phyloP scores from a whole-genome alignment of 2,113 vertebrate genomes.

The Fulica atra region DNA sequence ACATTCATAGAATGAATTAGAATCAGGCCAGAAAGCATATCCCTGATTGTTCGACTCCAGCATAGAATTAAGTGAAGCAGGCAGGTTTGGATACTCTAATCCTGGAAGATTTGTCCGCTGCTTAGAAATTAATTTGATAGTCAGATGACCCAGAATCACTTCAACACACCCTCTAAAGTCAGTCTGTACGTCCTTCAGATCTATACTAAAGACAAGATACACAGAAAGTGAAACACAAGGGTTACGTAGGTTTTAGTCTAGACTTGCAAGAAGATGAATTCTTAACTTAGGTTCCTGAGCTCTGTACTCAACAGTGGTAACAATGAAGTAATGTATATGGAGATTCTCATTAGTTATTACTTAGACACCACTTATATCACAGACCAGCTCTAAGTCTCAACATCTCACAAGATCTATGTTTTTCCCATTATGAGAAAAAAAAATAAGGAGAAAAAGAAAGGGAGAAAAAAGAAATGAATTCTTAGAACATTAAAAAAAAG shows the following conservation, averaged over 20 bases:
- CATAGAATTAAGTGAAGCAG: slow-evolving; percentile 27
- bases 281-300: background rate
- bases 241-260: background rate
- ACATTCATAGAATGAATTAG: slow-evolving; percentile 38
- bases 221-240: background rate
- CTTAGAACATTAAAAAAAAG: background rate
- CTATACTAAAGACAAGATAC: background rate
- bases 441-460: background rate
- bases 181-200: background rate
- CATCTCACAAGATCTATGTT: background rate
- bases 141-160: background rate
- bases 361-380: background rate
- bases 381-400: background rate
- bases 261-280: background rate
- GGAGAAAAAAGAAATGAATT: background rate
- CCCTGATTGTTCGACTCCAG: background rate
- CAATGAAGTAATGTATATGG: background rate
- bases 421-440: background rate
- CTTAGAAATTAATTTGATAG: slow-evolving; percentile 24
- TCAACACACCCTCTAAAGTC: background rate
- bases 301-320: background rate
- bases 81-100: slow-evolving; percentile 26
- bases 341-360: background rate
- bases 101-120: background rate
- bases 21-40: slow-evolving; percentile 18